Percentiles rank a stretch among this genome's conserved stretches.
Conservation (phyloP, 2,113 vertebrate genomes). For the Gymnobelideus leadbeateri region DNA sequence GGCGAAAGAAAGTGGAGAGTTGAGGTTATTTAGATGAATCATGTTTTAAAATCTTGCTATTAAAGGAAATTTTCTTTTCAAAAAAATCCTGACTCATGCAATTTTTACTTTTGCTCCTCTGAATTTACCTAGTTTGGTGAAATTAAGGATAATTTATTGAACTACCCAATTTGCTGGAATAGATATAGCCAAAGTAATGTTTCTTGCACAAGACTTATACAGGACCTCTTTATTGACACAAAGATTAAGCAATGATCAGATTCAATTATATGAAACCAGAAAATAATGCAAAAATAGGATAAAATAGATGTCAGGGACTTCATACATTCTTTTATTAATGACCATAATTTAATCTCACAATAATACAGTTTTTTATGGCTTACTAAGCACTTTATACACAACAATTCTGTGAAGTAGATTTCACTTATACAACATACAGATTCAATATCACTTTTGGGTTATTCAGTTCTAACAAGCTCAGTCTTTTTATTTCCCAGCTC, state of each 20-base stretch:
- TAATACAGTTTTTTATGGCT: not conserved
- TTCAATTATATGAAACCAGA: not conserved
- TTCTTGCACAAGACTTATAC: not conserved
- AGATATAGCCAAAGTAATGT: not conserved
- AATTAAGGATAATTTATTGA: not conserved
- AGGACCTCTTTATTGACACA: not conserved
- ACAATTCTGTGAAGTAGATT: not conserved
- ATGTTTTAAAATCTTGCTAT: not conserved
- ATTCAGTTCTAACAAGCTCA: not conserved
- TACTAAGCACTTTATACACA: not conserved
- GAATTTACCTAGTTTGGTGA: not conserved
- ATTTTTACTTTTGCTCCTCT: not conserved
- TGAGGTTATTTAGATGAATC: not conserved
- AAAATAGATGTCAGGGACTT: not conserved
- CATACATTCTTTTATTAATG: not conserved
- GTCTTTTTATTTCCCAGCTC: not conserved
- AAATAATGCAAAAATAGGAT: not conserved
- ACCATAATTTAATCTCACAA: not conserved
- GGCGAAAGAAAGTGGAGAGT: not conserved
- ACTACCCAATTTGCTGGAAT: not conserved
- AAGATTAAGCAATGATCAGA: not conserved
- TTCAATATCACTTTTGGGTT: not conserved
- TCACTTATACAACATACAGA: not conserved
- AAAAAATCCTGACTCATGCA: not conserved
- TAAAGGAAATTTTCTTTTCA: not conserved